Conservation (phyloP, 2,113 vertebrate genomes). For the Malaclemys terrapin region DNA sequence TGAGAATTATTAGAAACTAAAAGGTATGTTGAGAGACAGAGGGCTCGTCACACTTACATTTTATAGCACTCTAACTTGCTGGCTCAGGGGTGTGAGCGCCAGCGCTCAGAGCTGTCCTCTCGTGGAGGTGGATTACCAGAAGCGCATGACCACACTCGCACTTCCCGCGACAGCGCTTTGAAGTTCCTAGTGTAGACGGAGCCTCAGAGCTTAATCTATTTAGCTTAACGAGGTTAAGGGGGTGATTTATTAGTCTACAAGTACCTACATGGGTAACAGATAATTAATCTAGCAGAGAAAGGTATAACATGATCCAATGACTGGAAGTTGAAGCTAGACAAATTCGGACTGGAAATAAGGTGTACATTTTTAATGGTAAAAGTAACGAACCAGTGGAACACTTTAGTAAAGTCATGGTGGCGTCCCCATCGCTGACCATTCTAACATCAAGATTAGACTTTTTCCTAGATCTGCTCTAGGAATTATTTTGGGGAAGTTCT, state of each 20-base stretch:
- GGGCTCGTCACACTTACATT: no score
- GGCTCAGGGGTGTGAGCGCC: no score
- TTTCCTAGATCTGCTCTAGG: neutral
- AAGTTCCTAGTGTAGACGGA: no score
- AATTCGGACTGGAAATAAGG: neutral
- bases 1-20: neutral
- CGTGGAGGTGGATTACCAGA: no score
- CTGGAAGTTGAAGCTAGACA: neutral
- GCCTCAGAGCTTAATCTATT: neutral
- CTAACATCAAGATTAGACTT: neutral
- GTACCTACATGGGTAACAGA: no score
- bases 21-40: neutral
- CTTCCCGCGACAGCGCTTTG: no score
- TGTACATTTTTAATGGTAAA: neutral
- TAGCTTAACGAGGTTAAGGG: neutral
- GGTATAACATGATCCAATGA: neutral
- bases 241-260: neutral
- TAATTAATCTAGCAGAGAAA: neutral
- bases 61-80: no score
- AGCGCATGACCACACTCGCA: no score
- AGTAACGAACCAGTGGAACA: neutral
- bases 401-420: neutral
- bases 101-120: no score
- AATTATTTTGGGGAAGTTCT: neutral
- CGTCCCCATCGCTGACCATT: neutral